Evolutionary conservation across 2,113 vertebrate genomes (phyloP).

Genomic region (Varanus salvator): DNA sequence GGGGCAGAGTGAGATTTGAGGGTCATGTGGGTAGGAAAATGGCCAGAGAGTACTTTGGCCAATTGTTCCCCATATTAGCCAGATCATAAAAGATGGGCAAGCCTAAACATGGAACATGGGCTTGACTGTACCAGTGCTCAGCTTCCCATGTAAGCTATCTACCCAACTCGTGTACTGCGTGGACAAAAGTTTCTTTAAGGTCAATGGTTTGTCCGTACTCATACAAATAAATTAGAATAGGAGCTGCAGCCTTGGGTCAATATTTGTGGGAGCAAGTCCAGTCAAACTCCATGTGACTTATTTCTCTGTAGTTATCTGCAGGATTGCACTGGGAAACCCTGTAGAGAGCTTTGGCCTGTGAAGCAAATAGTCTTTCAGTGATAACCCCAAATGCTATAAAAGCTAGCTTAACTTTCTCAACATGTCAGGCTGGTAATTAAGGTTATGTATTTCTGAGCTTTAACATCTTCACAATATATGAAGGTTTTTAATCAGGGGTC

Average conservation of each 20-base stretch:
- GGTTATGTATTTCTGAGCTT: accelerated
- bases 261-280: background rate
- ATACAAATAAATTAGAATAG: background rate
- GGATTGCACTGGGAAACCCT: background rate
- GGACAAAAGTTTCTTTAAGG: background rate
- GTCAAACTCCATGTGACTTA: background rate
- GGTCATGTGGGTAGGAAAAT: background rate
- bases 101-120: background rate
- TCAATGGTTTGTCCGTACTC: background rate
- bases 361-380: conserved; percentile 11
- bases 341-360: background rate
- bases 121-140: background rate
- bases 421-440: background rate
- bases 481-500: too few species aligned
- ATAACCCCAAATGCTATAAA: background rate
- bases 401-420: accelerated
- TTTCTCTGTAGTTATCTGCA: background rate
- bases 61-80: background rate
- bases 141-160: too few species aligned
- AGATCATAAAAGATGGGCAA: background rate
- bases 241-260: too few species aligned
- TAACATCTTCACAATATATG: background rate
- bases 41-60: background rate
- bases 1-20: background rate
- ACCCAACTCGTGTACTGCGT: background rate